These are phyloP conservation scores for Parnassius apollo DNA, from an alignment of 2,888 invertebrate genomes.

Conservation along the genomic window DNA sequence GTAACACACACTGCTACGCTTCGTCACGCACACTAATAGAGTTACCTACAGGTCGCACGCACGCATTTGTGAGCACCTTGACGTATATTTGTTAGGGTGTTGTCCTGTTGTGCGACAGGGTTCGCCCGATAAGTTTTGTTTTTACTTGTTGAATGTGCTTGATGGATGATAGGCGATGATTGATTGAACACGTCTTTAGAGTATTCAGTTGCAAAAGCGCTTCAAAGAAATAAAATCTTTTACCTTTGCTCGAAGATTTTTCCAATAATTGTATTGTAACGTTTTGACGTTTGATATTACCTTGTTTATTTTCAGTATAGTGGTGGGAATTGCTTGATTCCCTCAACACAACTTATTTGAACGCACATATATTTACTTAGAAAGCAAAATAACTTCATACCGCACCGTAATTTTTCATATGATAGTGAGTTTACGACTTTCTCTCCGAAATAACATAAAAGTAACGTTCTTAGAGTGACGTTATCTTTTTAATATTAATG, in stretches of 20 bases:
- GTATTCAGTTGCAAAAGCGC: slow-evolving; percentile 62
- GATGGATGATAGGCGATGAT: slow-evolving; percentile 76
- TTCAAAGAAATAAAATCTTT: slow-evolving; percentile 43
- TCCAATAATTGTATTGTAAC: slow-evolving; percentile 20
- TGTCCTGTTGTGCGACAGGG: slow-evolving; percentile 59
- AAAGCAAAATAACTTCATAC: no score
- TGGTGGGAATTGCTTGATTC: slow-evolving; percentile 5
- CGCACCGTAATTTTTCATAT: no score
- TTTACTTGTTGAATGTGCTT: slow-evolving; percentile 79
- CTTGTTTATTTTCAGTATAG: slow-evolving; percentile 3
- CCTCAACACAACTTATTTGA: not conserved
- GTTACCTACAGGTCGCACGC: slow-evolving; percentile 28
- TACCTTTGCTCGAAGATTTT: slow-evolving; percentile 27
- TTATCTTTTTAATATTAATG: no score
- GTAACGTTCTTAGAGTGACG: no score
- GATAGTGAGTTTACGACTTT: no score
- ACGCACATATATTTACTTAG: no score
- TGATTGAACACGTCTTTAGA: slow-evolving; percentile 61
- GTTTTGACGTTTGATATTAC: slow-evolving; percentile 18
- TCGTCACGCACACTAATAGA: slow-evolving; percentile 37
- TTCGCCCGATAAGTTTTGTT: slow-evolving; percentile 71
- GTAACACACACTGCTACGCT: slow-evolving; percentile 31
- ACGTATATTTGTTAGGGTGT: slow-evolving; percentile 51
- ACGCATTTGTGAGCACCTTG: slow-evolving; percentile 46
- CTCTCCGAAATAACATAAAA: no score